phyloP scores from a whole-genome alignment of 2,888 invertebrate species.

The Drosophila merina region DNA sequence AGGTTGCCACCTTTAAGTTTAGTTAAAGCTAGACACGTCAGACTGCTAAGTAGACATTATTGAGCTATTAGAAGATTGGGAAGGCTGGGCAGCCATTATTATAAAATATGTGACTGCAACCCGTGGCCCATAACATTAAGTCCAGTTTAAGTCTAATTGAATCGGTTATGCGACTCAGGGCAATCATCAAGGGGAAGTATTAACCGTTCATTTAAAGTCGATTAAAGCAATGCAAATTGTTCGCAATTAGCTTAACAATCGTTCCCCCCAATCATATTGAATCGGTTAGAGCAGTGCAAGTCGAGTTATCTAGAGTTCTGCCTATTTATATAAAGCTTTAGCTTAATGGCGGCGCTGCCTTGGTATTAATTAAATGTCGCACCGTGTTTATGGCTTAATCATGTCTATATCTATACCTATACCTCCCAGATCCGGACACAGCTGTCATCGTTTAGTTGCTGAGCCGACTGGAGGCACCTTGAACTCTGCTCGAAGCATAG shows the following conservation, averaged over 20 bases:
- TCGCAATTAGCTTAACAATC: constrained; percentile 46
- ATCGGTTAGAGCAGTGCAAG: constrained; percentile 14
- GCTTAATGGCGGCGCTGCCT: constrained; percentile 42
- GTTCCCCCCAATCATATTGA: constrained; percentile 9
- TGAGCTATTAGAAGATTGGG: constrained; percentile 48
- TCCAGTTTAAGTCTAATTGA: constrained; percentile 17
- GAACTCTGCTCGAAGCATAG: constrained; percentile 57
- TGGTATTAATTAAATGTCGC: constrained; percentile 46
- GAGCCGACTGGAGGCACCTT: constrained; percentile 49
- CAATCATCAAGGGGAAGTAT: constrained; percentile 17
- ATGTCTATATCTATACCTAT: constrained; percentile 27
- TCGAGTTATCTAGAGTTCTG: constrained; percentile 21
- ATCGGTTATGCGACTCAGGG: constrained; percentile 21
- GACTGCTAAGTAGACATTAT: constrained; percentile 36
- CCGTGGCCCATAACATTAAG: constrained; percentile 15
- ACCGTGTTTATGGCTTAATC: constrained; percentile 18
- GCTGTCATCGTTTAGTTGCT: constrained; percentile 31
- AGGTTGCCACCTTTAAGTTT: constrained; percentile 11
- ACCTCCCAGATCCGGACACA: constrained; percentile 15
- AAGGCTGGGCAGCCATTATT: constrained; percentile 5
- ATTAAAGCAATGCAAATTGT: constrained; percentile 33
- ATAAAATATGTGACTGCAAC: constrained; percentile 1
- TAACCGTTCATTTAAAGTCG: constrained; percentile 31
- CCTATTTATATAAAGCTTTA: constrained; percentile 24
- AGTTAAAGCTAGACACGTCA: background rate